Percentiles rank a stretch among this genome's conserved stretches.
phyloP scores from a whole-genome alignment of 2,797 vertebrate genomes.

The Yasuhikotakia modesta region DNA sequence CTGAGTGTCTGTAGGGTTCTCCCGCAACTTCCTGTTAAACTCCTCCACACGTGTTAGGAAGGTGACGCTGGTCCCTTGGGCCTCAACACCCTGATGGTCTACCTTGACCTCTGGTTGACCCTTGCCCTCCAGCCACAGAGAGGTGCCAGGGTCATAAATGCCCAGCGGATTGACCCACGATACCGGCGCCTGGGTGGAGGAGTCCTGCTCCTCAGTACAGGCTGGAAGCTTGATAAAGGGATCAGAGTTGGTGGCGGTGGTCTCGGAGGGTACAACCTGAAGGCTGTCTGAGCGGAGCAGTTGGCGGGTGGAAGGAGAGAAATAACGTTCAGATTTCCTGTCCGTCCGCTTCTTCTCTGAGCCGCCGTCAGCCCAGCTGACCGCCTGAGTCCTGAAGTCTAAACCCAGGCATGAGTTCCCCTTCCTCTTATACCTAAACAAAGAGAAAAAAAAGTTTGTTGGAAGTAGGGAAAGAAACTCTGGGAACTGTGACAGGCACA shows the following conservation, averaged over 20 bases:
- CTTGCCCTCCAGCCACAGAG: conserved; percentile 89
- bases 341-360: conserved; percentile 72
- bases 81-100: conserved; percentile 51
- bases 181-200: conserved; percentile 41
- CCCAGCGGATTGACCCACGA: conserved; percentile 84
- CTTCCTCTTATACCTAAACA: conserved; percentile 86
- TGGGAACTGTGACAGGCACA: neutral
- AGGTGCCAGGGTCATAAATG: conserved; percentile 87
- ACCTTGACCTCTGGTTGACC: conserved; percentile 67
- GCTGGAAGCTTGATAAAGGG: conserved; percentile 79
- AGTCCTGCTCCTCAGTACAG: conserved; percentile 53
- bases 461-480: neutral
- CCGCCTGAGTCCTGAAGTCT: conserved; percentile 76
- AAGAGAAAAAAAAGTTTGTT: neutral
- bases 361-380: conserved; percentile 80
- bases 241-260: neutral
- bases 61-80: neutral
- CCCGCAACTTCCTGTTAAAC: conserved; percentile 87
- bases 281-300: conserved; percentile 70
- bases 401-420: conserved; percentile 86
- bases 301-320: conserved; percentile 74
- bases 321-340: conserved; percentile 84
- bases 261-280: conserved; percentile 60
- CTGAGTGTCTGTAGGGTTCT: conserved; percentile 83
- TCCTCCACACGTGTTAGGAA: conserved; percentile 82